Evolutionary conservation across 2,113 vertebrate genomes (phyloP).

Genomic region (Phaethornis superciliosus): DNA sequence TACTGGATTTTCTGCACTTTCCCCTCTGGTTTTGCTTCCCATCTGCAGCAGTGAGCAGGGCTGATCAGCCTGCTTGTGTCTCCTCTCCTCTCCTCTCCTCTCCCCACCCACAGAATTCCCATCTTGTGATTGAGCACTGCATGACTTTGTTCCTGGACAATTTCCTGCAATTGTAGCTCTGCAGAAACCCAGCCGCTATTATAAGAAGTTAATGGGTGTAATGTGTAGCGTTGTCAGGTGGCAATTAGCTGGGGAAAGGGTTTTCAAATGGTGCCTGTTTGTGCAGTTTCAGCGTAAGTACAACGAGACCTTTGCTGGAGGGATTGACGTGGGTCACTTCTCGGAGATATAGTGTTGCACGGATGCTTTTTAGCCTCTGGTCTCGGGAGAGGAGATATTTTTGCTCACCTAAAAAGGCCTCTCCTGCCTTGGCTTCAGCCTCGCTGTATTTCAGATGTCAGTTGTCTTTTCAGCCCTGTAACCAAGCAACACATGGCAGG

Average conservation of each 20-base stretch:
- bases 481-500: slow-evolving; percentile 47
- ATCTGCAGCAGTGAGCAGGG: background rate
- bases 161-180: slow-evolving; percentile 35
- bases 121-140: background rate
- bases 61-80: background rate
- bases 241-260: background rate
- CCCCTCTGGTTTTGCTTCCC: background rate
- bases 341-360: rapidly evolving
- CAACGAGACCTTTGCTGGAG: background rate
- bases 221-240: background rate
- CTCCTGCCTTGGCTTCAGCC: background rate
- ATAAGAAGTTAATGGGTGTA: background rate
- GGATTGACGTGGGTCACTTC: background rate
- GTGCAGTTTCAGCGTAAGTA: background rate
- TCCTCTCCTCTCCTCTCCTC: background rate
- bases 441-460: background rate
- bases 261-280: background rate
- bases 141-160: slow-evolving; percentile 10
- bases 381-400: background rate
- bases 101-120: slow-evolving; percentile 19
- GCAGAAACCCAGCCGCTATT: background rate
- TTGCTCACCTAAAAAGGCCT: background rate
- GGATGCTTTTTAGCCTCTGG: background rate
- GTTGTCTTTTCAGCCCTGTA: slow-evolving; percentile 44
- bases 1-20: background rate